Base-by-base conservation (phyloP, 2,888 invertebrate genomes). In the Trachelus tabidus region DNA sequence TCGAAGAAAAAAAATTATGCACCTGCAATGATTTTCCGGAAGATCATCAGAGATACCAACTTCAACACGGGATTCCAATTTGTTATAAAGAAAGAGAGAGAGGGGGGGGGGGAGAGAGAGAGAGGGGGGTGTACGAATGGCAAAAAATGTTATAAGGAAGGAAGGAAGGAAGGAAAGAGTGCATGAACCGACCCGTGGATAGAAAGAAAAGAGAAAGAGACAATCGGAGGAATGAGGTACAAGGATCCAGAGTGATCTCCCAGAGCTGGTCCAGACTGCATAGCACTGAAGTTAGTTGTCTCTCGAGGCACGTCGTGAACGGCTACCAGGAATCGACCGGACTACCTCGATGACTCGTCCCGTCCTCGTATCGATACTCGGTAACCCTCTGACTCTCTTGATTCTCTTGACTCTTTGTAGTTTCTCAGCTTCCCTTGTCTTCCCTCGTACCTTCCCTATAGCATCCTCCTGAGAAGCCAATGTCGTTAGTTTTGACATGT, bases 301-400 rank as follows among this genome's bases (percentile, higher is more conserved):
- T 91, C 87, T 86, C 90, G 86, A 88, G 86, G 89, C 91, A 91
- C 91, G 90, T 91, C 88, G 84, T 80, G 83, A 82, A 83, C 76
- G 80, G 80, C 79, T 89, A 91, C 90, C 87, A 81, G 87, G 90
- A 91, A 91, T 90, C 87, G 84, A 80, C 86, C 83, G 85, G 84
- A 87, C 86, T 85, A 80, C 86, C 84, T 86, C 88, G 88, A 87
- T 87, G 88, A 88, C 86, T 89, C 87, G 89, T 87, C 85, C 85
- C 77, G 83, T 75, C 80, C 79, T 85, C 86, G 85, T 86, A 84
- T 86, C 84, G 84, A 83, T 85, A 82, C 85, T 81, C 83, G 84
- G 56, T 56, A 56, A 56, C 56, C 56, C 56, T 23, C 56, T 56
- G 56, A 56, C 56, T 56, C 74, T 77, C 69, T 75, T 77, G 74